Percentiles rank a stretch among this genome's conserved stretches.
Conservation (phyloP, 2,113 vertebrate species). For the Platichthys flesus region DNA sequence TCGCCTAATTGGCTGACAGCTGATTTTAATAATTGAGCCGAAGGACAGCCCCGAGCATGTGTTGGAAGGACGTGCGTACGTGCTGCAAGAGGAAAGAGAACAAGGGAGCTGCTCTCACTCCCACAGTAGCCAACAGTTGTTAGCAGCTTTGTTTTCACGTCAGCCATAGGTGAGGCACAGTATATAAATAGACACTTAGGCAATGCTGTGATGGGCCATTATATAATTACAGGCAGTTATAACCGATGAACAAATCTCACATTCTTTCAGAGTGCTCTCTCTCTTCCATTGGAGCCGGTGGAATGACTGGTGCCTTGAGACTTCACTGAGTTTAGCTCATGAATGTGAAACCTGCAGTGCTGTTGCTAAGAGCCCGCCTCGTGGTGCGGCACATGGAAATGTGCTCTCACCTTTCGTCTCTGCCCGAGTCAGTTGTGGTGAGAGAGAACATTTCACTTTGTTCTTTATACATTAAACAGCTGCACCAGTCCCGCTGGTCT, state of each 20-base stretch:
- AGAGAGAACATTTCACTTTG: conserved; percentile 4
- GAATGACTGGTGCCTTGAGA: conserved; percentile 1
- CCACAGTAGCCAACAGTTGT: conserved; percentile 30
- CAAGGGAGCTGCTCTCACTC: conserved; percentile 30
- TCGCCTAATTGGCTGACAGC: conserved; percentile 5
- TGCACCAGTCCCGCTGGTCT: not conserved
- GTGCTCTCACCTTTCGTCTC: conserved; percentile 6
- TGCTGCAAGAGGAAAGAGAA: not conserved
- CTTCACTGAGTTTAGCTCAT: conserved; percentile 11
- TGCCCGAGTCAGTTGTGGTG: not conserved
- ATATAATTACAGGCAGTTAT: conserved; percentile 50
- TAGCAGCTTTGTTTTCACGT: conserved; percentile 42
- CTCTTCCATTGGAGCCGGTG: not conserved
- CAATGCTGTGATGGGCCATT: conserved; percentile 55
- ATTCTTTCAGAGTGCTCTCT: not conserved
- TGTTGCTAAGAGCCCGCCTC: conserved; percentile 13
- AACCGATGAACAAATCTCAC: conserved; percentile 36
- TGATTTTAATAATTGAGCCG: conserved; percentile 15
- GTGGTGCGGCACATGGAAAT: conserved; percentile 1
- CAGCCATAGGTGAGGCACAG: conserved; percentile 57
- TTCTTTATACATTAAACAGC: not conserved
- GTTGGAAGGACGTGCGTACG: not conserved
- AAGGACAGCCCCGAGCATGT: conserved; percentile 22
- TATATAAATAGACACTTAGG: conserved; percentile 66
- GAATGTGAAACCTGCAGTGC: conserved; percentile 21